phyloP scores from a whole-genome alignment of 2,888 invertebrate species.

The Drosophila monieri region DNA sequence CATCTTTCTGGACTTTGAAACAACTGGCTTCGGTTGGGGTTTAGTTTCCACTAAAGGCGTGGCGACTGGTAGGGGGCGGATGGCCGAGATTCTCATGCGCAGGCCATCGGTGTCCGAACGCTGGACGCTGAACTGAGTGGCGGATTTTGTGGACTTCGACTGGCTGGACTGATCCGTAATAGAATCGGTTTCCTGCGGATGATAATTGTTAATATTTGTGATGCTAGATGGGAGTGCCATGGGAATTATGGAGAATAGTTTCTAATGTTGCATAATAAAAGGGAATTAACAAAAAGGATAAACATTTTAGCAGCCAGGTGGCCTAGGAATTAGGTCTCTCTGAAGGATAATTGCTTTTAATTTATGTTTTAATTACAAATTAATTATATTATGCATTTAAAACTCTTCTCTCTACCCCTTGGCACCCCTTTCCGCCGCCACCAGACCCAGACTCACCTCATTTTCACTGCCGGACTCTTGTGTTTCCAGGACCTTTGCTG shows the following conservation, averaged over 20 bases:
- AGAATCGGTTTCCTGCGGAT: slow-evolving; percentile 77
- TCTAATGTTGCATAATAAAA: background rate
- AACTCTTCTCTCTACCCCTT: background rate
- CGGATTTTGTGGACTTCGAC: slow-evolving; percentile 71
- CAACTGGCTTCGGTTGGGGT: background rate
- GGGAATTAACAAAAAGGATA: too few species aligned
- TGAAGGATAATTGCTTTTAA: too few species aligned
- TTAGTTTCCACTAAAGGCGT: slow-evolving; percentile 10
- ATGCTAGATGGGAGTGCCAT: background rate
- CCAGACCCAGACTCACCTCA: slow-evolving; percentile 68
- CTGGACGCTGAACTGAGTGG: slow-evolving; percentile 82
- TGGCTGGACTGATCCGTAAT: slow-evolving; percentile 81
- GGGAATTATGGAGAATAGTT: background rate
- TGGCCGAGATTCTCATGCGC: slow-evolving; percentile 84
- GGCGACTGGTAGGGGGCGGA: slow-evolving; percentile 64
- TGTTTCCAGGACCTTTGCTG: slow-evolving; percentile 80
- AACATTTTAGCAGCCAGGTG: too few species aligned
- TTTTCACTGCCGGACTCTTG: slow-evolving; percentile 81
- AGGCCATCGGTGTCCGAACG: slow-evolving; percentile 83
- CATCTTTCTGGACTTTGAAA: slow-evolving; percentile 26
- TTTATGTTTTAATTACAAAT: too few species aligned
- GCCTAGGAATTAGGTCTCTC: too few species aligned
- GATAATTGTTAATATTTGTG: background rate
- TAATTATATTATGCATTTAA: too few species aligned
- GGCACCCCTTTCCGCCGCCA: background rate